These are phyloP conservation scores for Alfaro cultratus DNA, from an alignment of 2,797 vertebrate species.

Conservation along the genomic window DNA sequence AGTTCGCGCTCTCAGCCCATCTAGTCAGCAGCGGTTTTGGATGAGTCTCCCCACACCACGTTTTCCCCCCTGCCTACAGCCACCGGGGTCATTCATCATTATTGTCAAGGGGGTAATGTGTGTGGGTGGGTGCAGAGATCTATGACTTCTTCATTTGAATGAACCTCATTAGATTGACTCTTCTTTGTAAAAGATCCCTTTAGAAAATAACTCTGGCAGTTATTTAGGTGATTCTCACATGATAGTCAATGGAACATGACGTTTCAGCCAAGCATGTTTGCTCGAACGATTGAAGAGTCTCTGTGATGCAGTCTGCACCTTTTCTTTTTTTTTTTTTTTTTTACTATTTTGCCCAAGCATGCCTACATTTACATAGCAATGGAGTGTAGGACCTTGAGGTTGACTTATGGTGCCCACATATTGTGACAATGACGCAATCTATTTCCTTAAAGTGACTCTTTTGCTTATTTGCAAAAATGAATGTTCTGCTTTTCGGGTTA, in stretches of 20 bases:
- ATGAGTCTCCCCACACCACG: constrained; percentile 73
- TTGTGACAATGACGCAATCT: constrained; percentile 62
- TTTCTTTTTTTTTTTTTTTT: constrained; percentile 49
- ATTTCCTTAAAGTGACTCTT: constrained; percentile 42
- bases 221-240: constrained; percentile 79
- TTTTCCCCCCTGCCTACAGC: constrained; percentile 60
- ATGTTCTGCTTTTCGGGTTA: constrained; percentile 37
- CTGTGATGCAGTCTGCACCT: constrained; percentile 47
- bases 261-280: constrained; percentile 72
- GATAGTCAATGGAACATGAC: constrained; percentile 78
- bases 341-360: constrained; percentile 60
- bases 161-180: constrained; percentile 84
- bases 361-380: constrained; percentile 69
- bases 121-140: constrained; percentile 82
- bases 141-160: constrained; percentile 83
- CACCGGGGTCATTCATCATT: constrained; percentile 82
- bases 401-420: constrained; percentile 55
- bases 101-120: constrained; percentile 83
- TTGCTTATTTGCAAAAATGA: constrained; percentile 53
- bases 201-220: constrained; percentile 80
- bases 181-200: constrained; percentile 81
- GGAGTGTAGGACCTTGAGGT: constrained; percentile 66
- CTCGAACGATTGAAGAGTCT: constrained; percentile 56
- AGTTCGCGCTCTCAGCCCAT: constrained; percentile 65
- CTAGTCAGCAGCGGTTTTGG: constrained; percentile 78